Evolutionary conservation across 2,888 invertebrate genomes (phyloP), one percentile per base, ranked within the genome.

Genomic region (Cosmia trapezina): DNA sequence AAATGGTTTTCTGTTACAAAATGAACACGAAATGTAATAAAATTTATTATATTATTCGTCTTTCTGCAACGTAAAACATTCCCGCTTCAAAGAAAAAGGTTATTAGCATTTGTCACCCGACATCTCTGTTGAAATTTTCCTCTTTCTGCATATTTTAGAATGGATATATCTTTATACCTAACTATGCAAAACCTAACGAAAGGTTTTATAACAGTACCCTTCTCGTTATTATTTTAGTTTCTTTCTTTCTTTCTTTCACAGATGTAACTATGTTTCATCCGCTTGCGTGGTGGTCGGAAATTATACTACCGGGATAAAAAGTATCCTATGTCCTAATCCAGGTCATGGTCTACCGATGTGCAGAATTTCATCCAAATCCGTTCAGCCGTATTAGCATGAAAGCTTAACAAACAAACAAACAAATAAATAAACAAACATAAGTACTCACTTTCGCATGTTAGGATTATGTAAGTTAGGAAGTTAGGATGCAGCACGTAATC

Each of bases 101-200:
- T 65, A 65, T 62, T 71, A 71, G 33, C 56, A 71, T 78, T 65
- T 51, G 41, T 47, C 71, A 51, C 45, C 17, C 14, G 8, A 37
- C n/a, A n/a, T 64, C 28, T 49, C 12, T 53, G 41, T 22, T 28
- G 17, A 65, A 63, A 65, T 63, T 19, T 4, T 63, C 33, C 45
- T 41, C 14, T 47, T 45, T 41, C 54, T 77, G 49, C 19, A 54
- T 54, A 59, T 76, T 64, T 60, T 51, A 28, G 4, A 51, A 49
- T 60, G 45, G 17, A 76, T 37, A 41, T 28, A 51, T 51, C 2
- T 57, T 12, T 51, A 47, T n/a, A 6, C 4, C 4, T 37, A 4
- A 28, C 17, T 17, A 33, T 28, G 28, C 28, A 28, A 11, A 47
- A 43, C 45, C 22, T 22, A 67, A 67, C 19, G 19, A 62, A 45